A percentile compares a stretch with the other conserved stretches of the same genome.
Evolutionary conservation across 2,797 vertebrate genomes (phyloP).

Genomic region (Sebastes goodei): DNA sequence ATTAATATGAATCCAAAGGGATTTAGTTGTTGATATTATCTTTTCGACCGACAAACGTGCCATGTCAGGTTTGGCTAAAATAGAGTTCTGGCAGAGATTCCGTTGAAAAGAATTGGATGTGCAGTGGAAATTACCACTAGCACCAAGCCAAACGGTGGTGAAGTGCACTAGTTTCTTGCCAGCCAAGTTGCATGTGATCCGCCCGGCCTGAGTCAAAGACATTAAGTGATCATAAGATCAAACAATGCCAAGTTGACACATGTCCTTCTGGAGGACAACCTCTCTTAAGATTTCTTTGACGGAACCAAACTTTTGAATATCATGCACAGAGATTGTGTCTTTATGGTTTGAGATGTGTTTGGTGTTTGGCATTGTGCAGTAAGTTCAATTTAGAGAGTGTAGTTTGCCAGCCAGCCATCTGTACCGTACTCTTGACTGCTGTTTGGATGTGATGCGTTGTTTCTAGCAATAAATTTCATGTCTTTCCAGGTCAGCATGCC

Average conservation of each 20-base stretch:
- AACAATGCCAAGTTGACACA: not conserved
- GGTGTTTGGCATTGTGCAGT: not conserved
- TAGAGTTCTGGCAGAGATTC: not conserved
- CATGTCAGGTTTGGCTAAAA: slow-evolving; percentile 6
- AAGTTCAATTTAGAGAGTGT: not conserved
- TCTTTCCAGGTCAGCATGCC: slow-evolving; percentile 5
- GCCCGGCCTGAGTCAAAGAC: not conserved
- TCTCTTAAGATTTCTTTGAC: not conserved
- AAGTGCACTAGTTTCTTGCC: not conserved
- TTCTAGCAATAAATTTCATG: not conserved
- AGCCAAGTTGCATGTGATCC: not conserved
- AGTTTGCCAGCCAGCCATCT: not conserved
- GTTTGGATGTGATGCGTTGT: not conserved
- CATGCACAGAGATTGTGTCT: not conserved
- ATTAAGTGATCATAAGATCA: not conserved
- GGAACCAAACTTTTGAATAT: not conserved
- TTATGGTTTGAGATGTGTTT: not conserved
- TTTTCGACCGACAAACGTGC: not conserved
- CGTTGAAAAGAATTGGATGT: not conserved
- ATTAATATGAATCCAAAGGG: slow-evolving; percentile 11
- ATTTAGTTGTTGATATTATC: slow-evolving; percentile 5
- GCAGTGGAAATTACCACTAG: not conserved
- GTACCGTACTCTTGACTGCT: not conserved
- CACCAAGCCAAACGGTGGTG: not conserved
- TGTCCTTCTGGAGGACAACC: too few species aligned